Evolutionary conservation across 1,140 invertebrate genomes (phyloP), one percentile per base, ranked within the genome.

Genomic region (Caligus rogercresseyi): DNA sequence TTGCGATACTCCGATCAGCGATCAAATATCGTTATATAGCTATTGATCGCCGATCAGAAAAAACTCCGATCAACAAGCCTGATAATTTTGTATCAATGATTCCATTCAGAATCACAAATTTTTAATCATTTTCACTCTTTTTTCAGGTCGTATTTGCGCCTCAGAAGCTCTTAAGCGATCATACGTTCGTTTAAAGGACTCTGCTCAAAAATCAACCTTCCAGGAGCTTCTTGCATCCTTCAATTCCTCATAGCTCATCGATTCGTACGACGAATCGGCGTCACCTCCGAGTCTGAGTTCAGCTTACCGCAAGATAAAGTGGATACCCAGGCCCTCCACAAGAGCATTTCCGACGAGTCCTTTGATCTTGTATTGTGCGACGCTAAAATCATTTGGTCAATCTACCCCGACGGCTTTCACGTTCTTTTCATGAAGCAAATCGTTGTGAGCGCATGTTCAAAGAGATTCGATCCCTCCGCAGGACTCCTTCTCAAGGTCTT

Each of bases 321-420:
- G 7, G 31, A 43, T n/a, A 43, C 31, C n/a, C 31, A 43, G 31
- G 31, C n/a, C 31, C 31, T 43, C 7, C 31, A 43, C n/a, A 43
- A 43, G n/a, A 43, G 31, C n/a, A n/a, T 43, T 43, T 11, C 7
- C n/a, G 31, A 43, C n/a, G 31, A 43, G 31, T 43, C 31, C 7
- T 43, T 43, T 43, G n/a, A 43, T n/a, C 7, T 43, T n/a, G 31
- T n/a, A 43, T 43, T 43, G 7, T 7, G 31, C 7, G 66, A 67
- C 25, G 15, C 63, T 0, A 16, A 25, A 1, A 64, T 67, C 15
- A 31, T 54, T n/a, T 68, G 66, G 63, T 58, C 54, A 59, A 43
- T 68, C 15, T 53, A 68, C 55, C 14, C 54, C 4, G 19, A 61
- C n/a, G 55, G 62, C 1, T 67, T 67, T 63, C 52, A 67, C 18